phyloP scores from a whole-genome alignment of 2,113 vertebrate species.

The Sylvietta virens region DNA sequence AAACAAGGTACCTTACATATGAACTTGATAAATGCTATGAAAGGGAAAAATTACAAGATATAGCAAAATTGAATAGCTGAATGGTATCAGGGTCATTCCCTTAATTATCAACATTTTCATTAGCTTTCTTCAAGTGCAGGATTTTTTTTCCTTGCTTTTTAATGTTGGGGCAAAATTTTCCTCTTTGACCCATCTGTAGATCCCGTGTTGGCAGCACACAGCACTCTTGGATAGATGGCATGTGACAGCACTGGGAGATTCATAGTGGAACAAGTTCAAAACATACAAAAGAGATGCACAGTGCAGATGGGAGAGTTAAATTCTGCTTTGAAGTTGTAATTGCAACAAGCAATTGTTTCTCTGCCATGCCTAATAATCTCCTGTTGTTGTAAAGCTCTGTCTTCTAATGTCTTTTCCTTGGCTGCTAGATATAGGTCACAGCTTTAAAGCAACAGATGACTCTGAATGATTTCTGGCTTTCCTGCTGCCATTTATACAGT shows the following conservation, averaged over 20 bases:
- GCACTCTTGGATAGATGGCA: not conserved
- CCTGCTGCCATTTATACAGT: not conserved
- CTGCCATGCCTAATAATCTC: not conserved
- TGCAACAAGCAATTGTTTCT: not conserved
- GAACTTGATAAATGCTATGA: not conserved
- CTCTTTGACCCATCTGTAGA: not conserved
- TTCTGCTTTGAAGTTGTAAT: conserved; percentile 7
- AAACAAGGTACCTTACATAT: not conserved
- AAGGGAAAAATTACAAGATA: not conserved
- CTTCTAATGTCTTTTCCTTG: conserved; percentile 7
- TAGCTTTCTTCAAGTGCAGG: not conserved
- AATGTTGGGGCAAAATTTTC: not conserved
- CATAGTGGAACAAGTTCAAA: not conserved
- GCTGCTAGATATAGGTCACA: conserved; percentile 20
- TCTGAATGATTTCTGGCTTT: not conserved
- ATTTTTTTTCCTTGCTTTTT: not conserved
- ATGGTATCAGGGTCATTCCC: not conserved
- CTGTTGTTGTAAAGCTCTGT: not conserved
- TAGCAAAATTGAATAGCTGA: not conserved
- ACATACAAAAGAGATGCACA: not conserved
- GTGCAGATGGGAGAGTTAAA: not conserved
- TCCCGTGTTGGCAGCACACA: not conserved
- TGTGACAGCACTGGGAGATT: not conserved
- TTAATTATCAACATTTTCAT: not conserved
- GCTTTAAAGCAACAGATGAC: conserved; percentile 26